Conservation (phyloP, 2,888 invertebrate genomes). For the Plagiodera versicolora region DNA sequence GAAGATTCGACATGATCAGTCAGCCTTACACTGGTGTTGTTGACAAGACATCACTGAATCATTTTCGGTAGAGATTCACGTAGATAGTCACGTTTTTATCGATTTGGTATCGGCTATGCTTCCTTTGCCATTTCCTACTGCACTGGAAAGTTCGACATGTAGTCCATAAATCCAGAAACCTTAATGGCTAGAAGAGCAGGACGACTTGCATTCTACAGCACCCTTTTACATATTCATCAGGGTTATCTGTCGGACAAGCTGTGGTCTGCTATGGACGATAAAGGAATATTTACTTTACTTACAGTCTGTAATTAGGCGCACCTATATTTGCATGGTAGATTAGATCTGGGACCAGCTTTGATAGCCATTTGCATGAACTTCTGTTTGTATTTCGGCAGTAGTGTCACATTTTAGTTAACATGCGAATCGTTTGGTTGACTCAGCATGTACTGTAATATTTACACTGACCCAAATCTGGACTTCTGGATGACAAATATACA, state of each 20-base stretch:
- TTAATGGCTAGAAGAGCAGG: slow-evolving; percentile 44
- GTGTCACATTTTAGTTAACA: slow-evolving; percentile 44
- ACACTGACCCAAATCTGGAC: not conserved
- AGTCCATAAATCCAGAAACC: slow-evolving; percentile 43
- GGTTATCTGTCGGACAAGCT: slow-evolving; percentile 53
- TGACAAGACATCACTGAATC: too few relatives aligned
- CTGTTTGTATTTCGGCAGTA: slow-evolving; percentile 52
- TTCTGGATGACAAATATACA: not conserved
- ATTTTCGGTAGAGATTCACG: too few relatives aligned
- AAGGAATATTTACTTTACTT: slow-evolving; percentile 56
- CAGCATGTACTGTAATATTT: not conserved
- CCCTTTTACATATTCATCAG: slow-evolving; percentile 54
- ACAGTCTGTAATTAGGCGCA: slow-evolving; percentile 55
- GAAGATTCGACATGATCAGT: too few relatives aligned
- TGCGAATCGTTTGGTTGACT: slow-evolving; percentile 17
- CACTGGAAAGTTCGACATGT: slow-evolving; percentile 25
- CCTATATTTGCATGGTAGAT: slow-evolving; percentile 56
- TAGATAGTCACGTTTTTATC: too few relatives aligned
- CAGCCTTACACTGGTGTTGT: too few relatives aligned
- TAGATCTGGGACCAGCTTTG: slow-evolving; percentile 50
- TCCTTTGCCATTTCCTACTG: not conserved
- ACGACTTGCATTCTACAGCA: slow-evolving; percentile 39
- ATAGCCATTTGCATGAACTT: slow-evolving; percentile 53
- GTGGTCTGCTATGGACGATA: slow-evolving; percentile 52
- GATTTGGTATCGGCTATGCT: too few relatives aligned